Evolutionary conservation across 1,140 invertebrate species (phyloP).

Genomic region (Lutraria rhynchaena): DNA sequence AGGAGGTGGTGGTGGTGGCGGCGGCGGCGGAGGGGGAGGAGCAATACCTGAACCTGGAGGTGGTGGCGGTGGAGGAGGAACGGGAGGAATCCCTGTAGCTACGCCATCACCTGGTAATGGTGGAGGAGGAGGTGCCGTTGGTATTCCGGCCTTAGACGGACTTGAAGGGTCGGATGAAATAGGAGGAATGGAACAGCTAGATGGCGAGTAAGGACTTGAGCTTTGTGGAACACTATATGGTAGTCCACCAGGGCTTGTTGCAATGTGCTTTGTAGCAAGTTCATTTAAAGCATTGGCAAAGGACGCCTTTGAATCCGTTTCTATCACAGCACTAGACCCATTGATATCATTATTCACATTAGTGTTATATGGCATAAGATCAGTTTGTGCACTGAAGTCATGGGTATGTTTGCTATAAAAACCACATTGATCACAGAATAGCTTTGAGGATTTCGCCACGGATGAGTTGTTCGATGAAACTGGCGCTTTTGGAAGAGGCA

Average conservation of each 20-base stretch:
- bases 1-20: conserved; percentile 16
- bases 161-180: neutral
- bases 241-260: neutral
- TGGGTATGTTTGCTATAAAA: conserved; percentile 30
- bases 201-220: neutral
- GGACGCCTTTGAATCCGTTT: conserved; percentile 22
- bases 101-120: neutral
- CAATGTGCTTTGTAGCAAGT: conserved; percentile 29
- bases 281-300: conserved; percentile 43
- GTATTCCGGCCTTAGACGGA: too few species aligned
- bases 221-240: neutral
- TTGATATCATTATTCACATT: neutral
- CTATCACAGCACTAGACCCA: conserved; percentile 42
- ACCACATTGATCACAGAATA: conserved; percentile 58
- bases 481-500: conserved; percentile 49
- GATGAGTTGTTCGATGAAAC: neutral
- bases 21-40: neutral
- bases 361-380: neutral
- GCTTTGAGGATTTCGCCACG: neutral
- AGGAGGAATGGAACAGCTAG: neutral
- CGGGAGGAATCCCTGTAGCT: neutral
- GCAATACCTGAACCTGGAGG: conserved; percentile 5
- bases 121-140: conserved; percentile 3
- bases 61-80: conserved; percentile 31
- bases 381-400: conserved; percentile 27